Evolutionary conservation across 2,113 vertebrate species (phyloP), one percentile per base, ranked within the genome.

Genomic region (Trichomycterus rosablanca): DNA sequence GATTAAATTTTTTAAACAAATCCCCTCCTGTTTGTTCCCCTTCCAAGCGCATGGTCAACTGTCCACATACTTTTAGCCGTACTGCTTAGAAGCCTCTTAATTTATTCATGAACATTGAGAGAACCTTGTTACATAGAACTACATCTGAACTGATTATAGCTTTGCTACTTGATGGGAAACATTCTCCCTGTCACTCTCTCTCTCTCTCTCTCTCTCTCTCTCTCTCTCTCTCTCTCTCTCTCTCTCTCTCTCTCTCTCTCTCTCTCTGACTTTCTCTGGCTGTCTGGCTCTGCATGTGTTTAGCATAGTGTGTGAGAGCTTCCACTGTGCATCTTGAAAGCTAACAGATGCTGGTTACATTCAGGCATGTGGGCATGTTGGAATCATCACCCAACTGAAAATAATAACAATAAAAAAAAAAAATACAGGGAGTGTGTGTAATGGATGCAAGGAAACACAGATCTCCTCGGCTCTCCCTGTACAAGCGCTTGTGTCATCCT

Each of bases 301-400:
- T 67, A 74, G 67, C 46, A 70, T 76, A 63, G 63, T 79, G 75
- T 71, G 60, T 30, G 40, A 58, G 55, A 32, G 16, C 39, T 26
- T 44, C 23, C 55, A 58, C 24, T 49, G 30, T 57, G 45, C 37
- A n/a, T 52, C 69, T 58, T 82, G 81, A 87, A 76, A 76, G 75
- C 74, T 84, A 84, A 75, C 81, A 83, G 79, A 86, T 84, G 83
- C 62, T 83, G 74, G 79, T 76, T 78, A 78, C 75, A 73, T 70
- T 30, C 57, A 74, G 71, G 78, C 76, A 78, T 78, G 74, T 22
- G 39, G 73, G 73, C 69, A 80, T 79, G 77, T 83, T 80, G 78
- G 78, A 84, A 81, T 81, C 81, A 83, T 79, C 74, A 19, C 70
- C 64, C 54, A 73, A 75, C 52, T 4, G 60, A 59, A 53, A 62